Conservation (phyloP, 1,140 invertebrate genomes). For the Nephila pilipes region DNA sequence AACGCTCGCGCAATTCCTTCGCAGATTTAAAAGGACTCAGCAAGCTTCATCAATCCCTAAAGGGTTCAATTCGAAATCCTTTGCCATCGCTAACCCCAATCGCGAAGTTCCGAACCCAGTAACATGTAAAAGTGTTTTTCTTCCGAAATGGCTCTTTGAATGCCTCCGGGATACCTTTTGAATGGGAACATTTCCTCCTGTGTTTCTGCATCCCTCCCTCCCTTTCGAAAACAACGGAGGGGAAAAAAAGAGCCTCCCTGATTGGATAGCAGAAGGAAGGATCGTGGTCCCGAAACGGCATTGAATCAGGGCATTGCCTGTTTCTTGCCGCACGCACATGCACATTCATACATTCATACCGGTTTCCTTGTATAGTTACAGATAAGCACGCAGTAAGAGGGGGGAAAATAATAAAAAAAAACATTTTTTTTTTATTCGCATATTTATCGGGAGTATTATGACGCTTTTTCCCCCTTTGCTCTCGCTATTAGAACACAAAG, state of each 20-base stretch:
- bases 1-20: no score
- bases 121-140: not conserved
- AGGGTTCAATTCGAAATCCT: no score
- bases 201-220: not conserved
- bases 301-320: constrained; percentile 67
- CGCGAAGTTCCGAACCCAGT: not conserved
- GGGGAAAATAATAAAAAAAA: not conserved
- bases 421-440: constrained; percentile 44
- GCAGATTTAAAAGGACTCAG: no score
- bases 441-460: constrained; percentile 29
- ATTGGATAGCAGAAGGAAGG: not conserved
- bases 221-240: not conserved
- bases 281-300: constrained; percentile 39
- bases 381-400: constrained; percentile 32
- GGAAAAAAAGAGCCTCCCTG: not conserved
- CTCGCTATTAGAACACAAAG: constrained; percentile 33
- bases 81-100: no score
- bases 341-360: constrained; percentile 58
- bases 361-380: constrained; percentile 64
- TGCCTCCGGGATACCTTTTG: not conserved
- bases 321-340: not conserved
- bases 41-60: no score
- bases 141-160: not conserved
- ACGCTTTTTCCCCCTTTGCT: not conserved
- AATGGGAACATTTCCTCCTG: not conserved